Evolutionary conservation across 2,888 invertebrate genomes (phyloP).

Genomic region (Leptopilina drosophilae): DNA sequence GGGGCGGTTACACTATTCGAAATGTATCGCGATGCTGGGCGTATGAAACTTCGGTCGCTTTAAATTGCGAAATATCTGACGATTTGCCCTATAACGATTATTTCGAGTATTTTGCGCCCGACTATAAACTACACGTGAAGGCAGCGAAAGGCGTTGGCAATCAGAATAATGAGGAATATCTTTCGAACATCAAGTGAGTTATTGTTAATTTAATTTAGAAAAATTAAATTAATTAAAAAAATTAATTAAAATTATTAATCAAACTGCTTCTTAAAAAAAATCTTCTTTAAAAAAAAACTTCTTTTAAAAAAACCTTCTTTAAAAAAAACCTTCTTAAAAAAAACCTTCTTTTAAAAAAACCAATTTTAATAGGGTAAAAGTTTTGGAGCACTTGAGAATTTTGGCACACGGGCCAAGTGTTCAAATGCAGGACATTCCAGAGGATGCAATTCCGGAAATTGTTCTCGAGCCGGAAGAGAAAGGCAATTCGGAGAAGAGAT

Average conservation of each 20-base stretch:
- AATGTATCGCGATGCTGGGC: conserved; percentile 99
- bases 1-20: conserved; percentile 98
- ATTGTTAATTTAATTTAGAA: too few relatives aligned
- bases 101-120: conserved; percentile 99
- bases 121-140: conserved; percentile 98
- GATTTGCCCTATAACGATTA: conserved; percentile 99
- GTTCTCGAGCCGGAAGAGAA: conserved; percentile 90
- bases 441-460: conserved; percentile 86
- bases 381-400: conserved; percentile 93
- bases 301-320: background rate
- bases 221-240: too few relatives aligned
- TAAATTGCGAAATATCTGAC: conserved; percentile 97
- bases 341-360: background rate
- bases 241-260: too few relatives aligned
- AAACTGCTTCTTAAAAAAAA: too few relatives aligned
- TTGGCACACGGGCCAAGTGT: conserved; percentile 98
- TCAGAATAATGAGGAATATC: conserved; percentile 97
- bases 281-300: too few relatives aligned
- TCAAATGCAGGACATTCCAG: conserved; percentile 90
- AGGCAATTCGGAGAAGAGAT: conserved; percentile 91
- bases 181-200: conserved; percentile 93
- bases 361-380: background rate
- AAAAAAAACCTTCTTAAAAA: background rate
- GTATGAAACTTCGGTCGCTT: conserved; percentile 97
- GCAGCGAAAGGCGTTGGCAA: conserved; percentile 97